phyloP scores from a whole-genome alignment of 2,797 vertebrate genomes.

The Paguma larvata region DNA sequence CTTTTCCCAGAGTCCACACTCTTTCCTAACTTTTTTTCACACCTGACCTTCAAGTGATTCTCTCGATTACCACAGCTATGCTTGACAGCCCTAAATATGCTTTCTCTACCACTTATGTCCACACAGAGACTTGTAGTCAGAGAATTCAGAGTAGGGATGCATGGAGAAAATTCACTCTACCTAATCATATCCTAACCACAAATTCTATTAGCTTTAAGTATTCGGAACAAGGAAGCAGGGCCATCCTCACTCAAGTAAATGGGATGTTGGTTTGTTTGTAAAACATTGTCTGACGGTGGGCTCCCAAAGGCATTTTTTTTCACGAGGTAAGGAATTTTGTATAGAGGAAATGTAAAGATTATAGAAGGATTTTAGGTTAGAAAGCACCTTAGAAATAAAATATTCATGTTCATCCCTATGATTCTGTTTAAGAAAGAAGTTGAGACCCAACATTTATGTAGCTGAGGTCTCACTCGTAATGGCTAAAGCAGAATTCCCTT shows the following conservation, averaged over 20 bases:
- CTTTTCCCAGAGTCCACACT: not conserved
- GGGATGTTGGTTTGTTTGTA: not conserved
- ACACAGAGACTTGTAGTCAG: not conserved
- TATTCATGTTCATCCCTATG: not conserved
- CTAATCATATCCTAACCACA: not conserved
- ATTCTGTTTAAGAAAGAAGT: not conserved
- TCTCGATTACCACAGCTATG: not conserved
- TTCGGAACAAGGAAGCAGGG: not conserved
- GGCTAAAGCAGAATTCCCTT: not conserved
- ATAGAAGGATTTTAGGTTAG: slow-evolving; percentile 29
- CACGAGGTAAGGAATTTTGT: not conserved
- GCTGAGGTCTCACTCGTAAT: not conserved
- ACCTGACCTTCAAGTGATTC: not conserved
- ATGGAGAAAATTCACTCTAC: not conserved
- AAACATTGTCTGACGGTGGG: not conserved
- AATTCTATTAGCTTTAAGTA: not conserved
- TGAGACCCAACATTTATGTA: not conserved
- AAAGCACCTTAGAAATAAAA: not conserved
- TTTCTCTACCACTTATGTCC: not conserved
- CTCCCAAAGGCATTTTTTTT: not conserved
- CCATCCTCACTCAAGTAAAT: not conserved
- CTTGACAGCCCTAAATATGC: not conserved
- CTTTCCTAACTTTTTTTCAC: not conserved
- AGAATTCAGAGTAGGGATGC: not conserved
- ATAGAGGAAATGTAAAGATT: not conserved